A percentile compares a stretch with the other conserved stretches of the same genome.
Conservation (phyloP, 1,140 invertebrate species). For the Adoxophyes honmai region DNA sequence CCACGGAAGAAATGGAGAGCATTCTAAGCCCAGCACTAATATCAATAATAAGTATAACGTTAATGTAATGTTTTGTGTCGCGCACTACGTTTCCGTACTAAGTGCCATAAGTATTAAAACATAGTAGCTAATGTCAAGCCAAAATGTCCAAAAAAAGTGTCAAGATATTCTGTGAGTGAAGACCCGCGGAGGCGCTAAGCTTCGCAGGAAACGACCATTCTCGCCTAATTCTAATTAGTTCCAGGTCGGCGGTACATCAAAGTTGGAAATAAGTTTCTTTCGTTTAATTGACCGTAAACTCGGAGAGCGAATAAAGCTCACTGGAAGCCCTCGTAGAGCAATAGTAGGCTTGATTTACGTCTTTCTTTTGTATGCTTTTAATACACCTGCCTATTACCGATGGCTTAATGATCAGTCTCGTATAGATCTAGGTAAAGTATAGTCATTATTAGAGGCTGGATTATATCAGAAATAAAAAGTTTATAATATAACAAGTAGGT, state of each 20-base stretch:
- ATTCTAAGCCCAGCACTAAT: too few relatives aligned
- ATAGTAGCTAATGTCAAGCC: too few relatives aligned
- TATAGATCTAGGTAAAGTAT: slow-evolving; percentile 2
- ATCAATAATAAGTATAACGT: too few relatives aligned
- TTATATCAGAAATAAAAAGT: too few relatives aligned
- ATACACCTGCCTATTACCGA: slow-evolving; percentile 2
- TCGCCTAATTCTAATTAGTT: slow-evolving; percentile 64
- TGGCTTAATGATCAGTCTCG: slow-evolving; percentile 1
- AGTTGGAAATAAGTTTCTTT: slow-evolving; percentile 51
- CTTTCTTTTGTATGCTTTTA: slow-evolving; percentile 18
- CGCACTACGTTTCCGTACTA: too few relatives aligned
- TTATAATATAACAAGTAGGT: too few relatives aligned
- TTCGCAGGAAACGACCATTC: slow-evolving; percentile 35
- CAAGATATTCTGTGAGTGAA: too few relatives aligned
- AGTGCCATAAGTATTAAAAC: too few relatives aligned
- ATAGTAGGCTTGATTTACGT: slow-evolving; percentile 30
- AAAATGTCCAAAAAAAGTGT: too few relatives aligned
- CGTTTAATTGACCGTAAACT: slow-evolving; percentile 61
- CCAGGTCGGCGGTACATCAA: slow-evolving; percentile 54
- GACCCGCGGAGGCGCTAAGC: slow-evolving; percentile 6
- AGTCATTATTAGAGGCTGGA: too few relatives aligned
- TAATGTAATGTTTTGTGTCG: too few relatives aligned
- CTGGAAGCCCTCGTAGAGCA: slow-evolving; percentile 29
- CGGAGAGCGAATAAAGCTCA: slow-evolving; percentile 32
- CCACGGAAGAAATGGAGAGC: too few relatives aligned